These are phyloP conservation scores for Pimephales promelas DNA, from an alignment of 2,113 vertebrate species.

Conservation along the genomic window DNA sequence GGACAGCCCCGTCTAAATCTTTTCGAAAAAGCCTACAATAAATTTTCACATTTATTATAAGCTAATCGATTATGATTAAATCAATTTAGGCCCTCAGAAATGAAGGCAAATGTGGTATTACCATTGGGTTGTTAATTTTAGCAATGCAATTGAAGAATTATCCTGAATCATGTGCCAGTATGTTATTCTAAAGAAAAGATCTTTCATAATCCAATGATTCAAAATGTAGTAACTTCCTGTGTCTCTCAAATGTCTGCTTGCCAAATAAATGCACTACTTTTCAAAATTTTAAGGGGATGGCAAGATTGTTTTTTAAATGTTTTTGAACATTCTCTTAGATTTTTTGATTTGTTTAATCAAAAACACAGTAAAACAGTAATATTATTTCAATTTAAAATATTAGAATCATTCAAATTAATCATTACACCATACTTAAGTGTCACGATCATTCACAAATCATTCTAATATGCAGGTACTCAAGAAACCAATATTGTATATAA, in stretches of 20 bases:
- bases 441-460: background rate
- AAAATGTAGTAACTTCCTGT: background rate
- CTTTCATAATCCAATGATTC: no score
- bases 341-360: background rate
- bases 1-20: background rate
- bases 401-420: background rate
- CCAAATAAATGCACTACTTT: background rate
- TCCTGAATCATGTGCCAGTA: background rate
- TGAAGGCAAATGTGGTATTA: no score
- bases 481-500: background rate
- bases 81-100: background rate
- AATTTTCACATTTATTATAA: slow-evolving; percentile 50
- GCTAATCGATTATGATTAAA: slow-evolving; percentile 3
- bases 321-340: background rate
- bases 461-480: background rate
- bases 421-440: background rate
- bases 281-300: background rate
- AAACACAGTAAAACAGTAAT: background rate
- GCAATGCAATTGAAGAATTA: background rate
- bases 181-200: background rate
- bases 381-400: no score
- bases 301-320: background rate
- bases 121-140: background rate
- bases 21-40: background rate
- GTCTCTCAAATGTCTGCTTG: background rate